Base-by-base conservation (phyloP, 2,797 vertebrate genomes). In the Cirrhinus molitorella region DNA sequence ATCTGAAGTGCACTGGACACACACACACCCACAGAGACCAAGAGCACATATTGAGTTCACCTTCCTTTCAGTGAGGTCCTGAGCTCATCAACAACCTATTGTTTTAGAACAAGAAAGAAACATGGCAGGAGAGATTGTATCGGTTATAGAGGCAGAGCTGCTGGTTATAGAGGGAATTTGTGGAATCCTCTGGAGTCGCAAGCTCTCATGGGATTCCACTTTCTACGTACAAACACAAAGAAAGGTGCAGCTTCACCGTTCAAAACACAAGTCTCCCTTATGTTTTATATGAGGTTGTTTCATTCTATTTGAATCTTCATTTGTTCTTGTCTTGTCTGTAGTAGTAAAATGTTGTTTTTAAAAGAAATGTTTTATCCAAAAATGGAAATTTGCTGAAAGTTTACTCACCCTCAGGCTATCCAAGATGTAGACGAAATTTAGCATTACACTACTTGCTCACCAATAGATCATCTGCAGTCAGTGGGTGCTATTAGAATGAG, bases 71-170 rank as follows among this genome's bases (percentile, higher is more conserved):
- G 65, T 14, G n/a, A 70, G 61, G 57, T 61, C 65, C 70, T 59
- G 68, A 82, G 81, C 79, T 78, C 87, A 81, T 80, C 79, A 68
- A 87, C 78, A 71, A n/a, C 55, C 82, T 65, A 76, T 86, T 89
- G 88, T 88, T 80, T 86, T 73, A 73, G 72, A 75, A 74, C 14
- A 76, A 76, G 65, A 25, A 59, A 51, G n/a, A 19, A 70, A 47
- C 8, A 31, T 53, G 65, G 47, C 80, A 13, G 74, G 77, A 65
- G 34, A 77, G 55, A 73, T 66, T 73, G 55, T 49, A 49, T 67
- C 45, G 1, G 45, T 28, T 49, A 57, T 59, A 59, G 59, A 59
- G 73, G 7, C 11, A 68, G 37, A 49, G 37, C n/a, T 47, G 55
- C 40, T 66, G 45, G 65, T 40, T 45, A 67, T 74, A 49, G 28